Base-by-base conservation (phyloP, 2,888 invertebrate species). In the Auanema freiburgensis region DNA sequence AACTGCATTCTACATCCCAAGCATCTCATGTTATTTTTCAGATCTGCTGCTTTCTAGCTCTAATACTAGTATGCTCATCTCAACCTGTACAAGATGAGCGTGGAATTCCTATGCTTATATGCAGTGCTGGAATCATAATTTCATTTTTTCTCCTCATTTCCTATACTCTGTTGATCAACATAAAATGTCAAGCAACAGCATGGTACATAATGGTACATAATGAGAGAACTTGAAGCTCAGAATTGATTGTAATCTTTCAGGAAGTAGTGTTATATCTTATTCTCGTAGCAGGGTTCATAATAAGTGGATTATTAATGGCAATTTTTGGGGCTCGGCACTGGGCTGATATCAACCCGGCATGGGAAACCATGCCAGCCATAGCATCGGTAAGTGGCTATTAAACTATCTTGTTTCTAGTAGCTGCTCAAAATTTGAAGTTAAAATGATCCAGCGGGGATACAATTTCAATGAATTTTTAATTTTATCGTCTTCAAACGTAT, bases 161-260 rank as follows among this genome's bases (percentile, higher is more conserved):
- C 42, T 78, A 79, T 63, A 67, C 77, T 3, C 67, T 79, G 43
- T 72, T 77, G 60, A 61, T 79, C 12, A 72, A 79, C 62, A 69
- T 68, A 23, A 68, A 70, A 33, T 63, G 75, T 16, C 61, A 67
- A 10, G 68, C 76, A 10, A 69, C 65, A 12, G 63, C 65, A 23
- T 73, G 74, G 63, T 74, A 77, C 52, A 52, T 76, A 10, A 59
- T 71, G 54, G 78, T 76, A 43, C 59, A 67, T 61, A 24, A 18
- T 43, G 10, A 5, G 46, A 10, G 4, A 46, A 46, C 6, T 18
- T 5, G 3, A 10, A 46, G 16, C 21, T 16, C 3, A 23, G 10
- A 10, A 4, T 23, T 51, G 14, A 51, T 51, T 51, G 18, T 10
- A 4, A n/a, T 51, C 16, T 56, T 69, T 59, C 55, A 75, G 75